Evolutionary conservation across 2,113 vertebrate genomes (phyloP).

Genomic region (Oxygymnocypris stewartii): DNA sequence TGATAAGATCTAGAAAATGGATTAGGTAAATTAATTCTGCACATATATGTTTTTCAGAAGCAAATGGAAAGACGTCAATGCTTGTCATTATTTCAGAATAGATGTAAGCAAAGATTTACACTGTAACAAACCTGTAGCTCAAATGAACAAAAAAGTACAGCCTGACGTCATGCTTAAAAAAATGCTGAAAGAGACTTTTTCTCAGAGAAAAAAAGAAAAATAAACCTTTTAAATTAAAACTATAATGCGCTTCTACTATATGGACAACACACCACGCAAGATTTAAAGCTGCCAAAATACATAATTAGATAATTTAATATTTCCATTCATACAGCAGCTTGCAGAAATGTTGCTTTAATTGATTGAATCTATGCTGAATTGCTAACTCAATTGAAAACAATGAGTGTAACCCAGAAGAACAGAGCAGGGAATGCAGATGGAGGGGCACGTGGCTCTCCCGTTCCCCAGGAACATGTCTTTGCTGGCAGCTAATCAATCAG

Average conservation of each 20-base stretch:
- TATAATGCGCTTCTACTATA: constrained; percentile 54
- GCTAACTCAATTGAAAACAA: constrained; percentile 70
- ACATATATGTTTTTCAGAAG: background rate
- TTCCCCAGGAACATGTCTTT: constrained; percentile 57
- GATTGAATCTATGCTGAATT: constrained; percentile 70
- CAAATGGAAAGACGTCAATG: background rate
- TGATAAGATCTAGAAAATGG: constrained; percentile 39
- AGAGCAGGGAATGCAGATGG: constrained; percentile 63
- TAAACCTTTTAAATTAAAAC: background rate
- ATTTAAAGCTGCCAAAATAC: constrained; percentile 63
- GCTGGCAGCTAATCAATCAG: constrained; percentile 30
- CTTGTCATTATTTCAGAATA: background rate
- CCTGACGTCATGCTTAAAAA: background rate
- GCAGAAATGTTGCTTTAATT: constrained; percentile 67
- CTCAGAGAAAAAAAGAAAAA: background rate
- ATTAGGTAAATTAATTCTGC: background rate
- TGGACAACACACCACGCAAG: constrained; percentile 48
- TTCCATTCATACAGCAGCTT: constrained; percentile 66
- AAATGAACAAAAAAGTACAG: background rate
- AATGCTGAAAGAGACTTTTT: background rate
- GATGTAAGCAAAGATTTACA: background rate
- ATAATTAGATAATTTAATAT: constrained; percentile 70
- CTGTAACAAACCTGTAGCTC: background rate
- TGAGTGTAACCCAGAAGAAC: constrained; percentile 66
- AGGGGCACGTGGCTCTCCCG: constrained; percentile 55